Conservation (phyloP, 2,797 vertebrate species). For the Catharus ustulatus region DNA sequence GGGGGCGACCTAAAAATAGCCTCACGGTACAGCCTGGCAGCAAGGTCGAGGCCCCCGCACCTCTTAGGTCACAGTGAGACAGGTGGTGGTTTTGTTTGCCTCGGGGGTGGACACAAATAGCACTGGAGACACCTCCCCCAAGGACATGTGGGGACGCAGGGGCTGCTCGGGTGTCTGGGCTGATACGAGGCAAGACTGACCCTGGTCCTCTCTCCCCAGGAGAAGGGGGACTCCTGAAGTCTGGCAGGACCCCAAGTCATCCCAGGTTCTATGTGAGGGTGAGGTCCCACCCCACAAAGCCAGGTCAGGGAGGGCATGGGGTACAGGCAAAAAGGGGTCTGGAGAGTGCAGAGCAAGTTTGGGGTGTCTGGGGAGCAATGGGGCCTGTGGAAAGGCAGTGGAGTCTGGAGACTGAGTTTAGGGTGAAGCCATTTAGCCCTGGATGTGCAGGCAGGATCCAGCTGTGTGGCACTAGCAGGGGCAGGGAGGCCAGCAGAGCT, state of each 20-base stretch:
- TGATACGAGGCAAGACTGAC: background rate
- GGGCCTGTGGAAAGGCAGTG: background rate
- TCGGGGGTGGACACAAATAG: background rate
- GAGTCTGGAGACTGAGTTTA: background rate
- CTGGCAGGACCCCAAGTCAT: background rate
- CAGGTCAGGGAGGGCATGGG: background rate
- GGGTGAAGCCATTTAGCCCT: background rate
- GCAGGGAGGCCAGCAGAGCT: background rate
- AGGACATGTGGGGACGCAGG: fast-evolving
- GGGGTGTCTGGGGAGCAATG: background rate
- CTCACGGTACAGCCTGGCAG: background rate
- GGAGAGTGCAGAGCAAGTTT: background rate
- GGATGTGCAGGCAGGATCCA: background rate
- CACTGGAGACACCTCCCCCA: background rate
- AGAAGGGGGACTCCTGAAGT: fast-evolving
- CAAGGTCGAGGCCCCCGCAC: background rate
- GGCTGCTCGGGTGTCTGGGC: background rate
- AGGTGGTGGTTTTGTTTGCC: background rate
- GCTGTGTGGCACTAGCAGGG: background rate
- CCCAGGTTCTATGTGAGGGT: background rate
- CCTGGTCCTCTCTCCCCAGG: fast-evolving
- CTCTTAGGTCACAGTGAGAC: background rate
- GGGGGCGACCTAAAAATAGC: constrained; percentile 42
- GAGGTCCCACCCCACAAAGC: background rate
- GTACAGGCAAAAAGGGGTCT: background rate